A percentile compares a stretch with the other conserved stretches of the same genome.
Evolutionary conservation across 2,888 invertebrate species (phyloP).

Genomic region (Notodromas monacha): DNA sequence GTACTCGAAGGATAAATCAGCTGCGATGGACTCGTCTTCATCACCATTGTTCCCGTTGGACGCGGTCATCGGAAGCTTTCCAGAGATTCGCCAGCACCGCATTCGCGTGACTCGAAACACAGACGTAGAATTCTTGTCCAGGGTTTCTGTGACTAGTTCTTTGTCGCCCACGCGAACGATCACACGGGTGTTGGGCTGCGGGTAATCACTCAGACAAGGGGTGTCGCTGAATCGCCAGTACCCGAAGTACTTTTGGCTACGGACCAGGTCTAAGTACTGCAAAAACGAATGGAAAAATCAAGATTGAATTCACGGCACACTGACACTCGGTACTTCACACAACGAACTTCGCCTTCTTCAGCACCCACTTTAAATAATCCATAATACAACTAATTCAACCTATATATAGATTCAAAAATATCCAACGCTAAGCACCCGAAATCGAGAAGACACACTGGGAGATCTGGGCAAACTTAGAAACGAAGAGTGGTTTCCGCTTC

Average conservation of each 20-base stretch:
- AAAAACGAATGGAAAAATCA: neutral
- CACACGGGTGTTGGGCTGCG: slow-evolving; percentile 28
- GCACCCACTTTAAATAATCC: too few relatives aligned
- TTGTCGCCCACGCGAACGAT: slow-evolving; percentile 50
- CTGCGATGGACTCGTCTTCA: slow-evolving; percentile 11
- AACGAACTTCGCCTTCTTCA: too few relatives aligned
- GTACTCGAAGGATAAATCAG: slow-evolving; percentile 80
- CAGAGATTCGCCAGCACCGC: slow-evolving; percentile 85
- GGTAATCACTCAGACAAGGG: slow-evolving; percentile 40
- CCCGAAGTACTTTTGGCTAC: slow-evolving; percentile 56
- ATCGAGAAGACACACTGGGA: too few relatives aligned
- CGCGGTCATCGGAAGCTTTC: too few relatives aligned
- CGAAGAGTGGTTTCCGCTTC: too few relatives aligned
- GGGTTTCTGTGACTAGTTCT: slow-evolving; percentile 36
- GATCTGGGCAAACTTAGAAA: too few relatives aligned
- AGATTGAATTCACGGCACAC: neutral
- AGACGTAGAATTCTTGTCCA: slow-evolving; percentile 9
- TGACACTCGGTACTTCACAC: neutral
- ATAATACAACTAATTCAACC: too few relatives aligned
- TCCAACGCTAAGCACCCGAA: too few relatives aligned
- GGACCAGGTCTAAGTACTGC: slow-evolving; percentile 52
- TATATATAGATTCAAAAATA: too few relatives aligned
- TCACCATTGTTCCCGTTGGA: too few relatives aligned
- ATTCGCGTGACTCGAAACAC: slow-evolving; percentile 40
- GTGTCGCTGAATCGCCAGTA: slow-evolving; percentile 45